Conservation (phyloP, 2,888 invertebrate genomes). For the Phasia obesa region DNA sequence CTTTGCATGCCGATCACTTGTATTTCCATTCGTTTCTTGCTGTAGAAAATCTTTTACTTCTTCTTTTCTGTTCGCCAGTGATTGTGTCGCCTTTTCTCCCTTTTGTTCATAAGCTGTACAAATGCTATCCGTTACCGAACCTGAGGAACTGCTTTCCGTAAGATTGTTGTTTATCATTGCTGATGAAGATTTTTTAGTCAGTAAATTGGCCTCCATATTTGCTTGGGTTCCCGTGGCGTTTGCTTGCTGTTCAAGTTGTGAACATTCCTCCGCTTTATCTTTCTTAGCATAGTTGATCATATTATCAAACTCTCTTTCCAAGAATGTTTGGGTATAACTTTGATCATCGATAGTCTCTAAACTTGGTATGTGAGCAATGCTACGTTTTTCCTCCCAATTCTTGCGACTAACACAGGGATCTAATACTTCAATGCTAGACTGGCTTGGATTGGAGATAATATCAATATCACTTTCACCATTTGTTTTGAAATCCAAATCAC, state of each 20-base stretch:
- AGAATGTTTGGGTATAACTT: slow-evolving; percentile 74
- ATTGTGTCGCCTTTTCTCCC: slow-evolving; percentile 13
- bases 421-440: slow-evolving; percentile 87
- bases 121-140: slow-evolving; percentile 85
- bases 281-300: slow-evolving; percentile 58
- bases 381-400: slow-evolving; percentile 83
- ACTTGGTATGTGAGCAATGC: slow-evolving; percentile 81
- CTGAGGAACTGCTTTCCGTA: slow-evolving; percentile 86
- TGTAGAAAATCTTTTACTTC: slow-evolving; percentile 44
- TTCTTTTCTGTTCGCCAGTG: slow-evolving; percentile 11
- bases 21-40: slow-evolving; percentile 34
- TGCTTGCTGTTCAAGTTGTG: slow-evolving; percentile 25
- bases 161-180: slow-evolving; percentile 79
- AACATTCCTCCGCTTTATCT: slow-evolving; percentile 46
- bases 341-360: slow-evolving; percentile 83
- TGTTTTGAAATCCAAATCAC: slow-evolving; percentile 78
- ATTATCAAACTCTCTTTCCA: slow-evolving; percentile 75
- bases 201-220: neutral
- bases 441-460: slow-evolving; percentile 88
- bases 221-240: neutral
- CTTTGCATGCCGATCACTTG: slow-evolving; percentile 39
- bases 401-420: slow-evolving; percentile 81
- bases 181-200: slow-evolving; percentile 36
- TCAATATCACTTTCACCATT: slow-evolving; percentile 87
- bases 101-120: slow-evolving; percentile 85